Evolutionary conservation across 2,888 invertebrate species (phyloP).

Genomic region (Andrena flavipes): DNA sequence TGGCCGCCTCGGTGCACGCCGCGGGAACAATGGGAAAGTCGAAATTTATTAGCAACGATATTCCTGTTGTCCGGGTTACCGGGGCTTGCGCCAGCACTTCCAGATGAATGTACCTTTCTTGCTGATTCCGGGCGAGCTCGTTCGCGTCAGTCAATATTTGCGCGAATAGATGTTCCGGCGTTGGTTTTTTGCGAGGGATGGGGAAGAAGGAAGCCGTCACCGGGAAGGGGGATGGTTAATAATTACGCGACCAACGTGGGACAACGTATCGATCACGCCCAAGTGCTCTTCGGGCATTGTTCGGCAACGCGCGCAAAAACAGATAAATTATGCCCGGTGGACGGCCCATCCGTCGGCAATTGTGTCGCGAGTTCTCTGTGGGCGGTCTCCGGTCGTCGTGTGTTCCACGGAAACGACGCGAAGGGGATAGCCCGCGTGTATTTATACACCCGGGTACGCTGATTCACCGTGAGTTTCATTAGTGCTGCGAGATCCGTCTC

Average conservation of each 20-base stretch:
- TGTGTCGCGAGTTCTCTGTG: constrained; percentile 61
- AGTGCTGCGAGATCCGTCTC: constrained; percentile 36
- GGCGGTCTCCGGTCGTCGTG: constrained; percentile 48
- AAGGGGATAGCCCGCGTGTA: constrained; percentile 68
- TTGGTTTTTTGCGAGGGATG: neutral
- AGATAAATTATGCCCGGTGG: constrained; percentile 48
- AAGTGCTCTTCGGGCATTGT: constrained; percentile 33
- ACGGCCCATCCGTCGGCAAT: constrained; percentile 47
- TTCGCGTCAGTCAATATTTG: constrained; percentile 4
- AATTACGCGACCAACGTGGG: neutral
- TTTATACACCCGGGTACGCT: constrained; percentile 71
- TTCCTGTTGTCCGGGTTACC: constrained; percentile 32
- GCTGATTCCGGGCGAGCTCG: constrained; percentile 3
- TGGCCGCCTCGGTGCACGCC: constrained; percentile 23
- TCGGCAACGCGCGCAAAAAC: constrained; percentile 44
- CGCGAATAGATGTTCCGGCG: neutral
- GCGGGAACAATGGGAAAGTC: constrained; percentile 51
- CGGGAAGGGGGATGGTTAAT: neutral
- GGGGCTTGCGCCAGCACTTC: constrained; percentile 13
- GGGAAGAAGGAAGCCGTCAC: too few species aligned
- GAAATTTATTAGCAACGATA: constrained; percentile 48
- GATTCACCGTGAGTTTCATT: constrained; percentile 71
- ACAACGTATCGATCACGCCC: constrained; percentile 23
- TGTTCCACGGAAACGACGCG: constrained; percentile 49
- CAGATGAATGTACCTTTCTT: constrained; percentile 3